Conservation (phyloP, 2,113 vertebrate species). For the Phrynosoma blainvillii region DNA sequence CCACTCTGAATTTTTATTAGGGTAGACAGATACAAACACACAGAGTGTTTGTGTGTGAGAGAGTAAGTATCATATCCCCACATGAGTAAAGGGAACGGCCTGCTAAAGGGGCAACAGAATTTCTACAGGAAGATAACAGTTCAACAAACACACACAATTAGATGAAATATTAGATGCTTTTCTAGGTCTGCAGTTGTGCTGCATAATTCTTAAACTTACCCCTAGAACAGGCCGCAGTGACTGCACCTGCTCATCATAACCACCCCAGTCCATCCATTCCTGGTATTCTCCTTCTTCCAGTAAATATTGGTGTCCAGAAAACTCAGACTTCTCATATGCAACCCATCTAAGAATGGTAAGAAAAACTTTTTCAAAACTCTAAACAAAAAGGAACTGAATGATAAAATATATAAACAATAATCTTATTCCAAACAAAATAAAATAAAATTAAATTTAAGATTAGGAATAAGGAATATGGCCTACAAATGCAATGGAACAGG, state of each 20-base stretch:
- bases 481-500: not conserved
- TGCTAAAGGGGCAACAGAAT: no score
- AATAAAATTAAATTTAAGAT: not conserved
- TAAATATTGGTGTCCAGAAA: slow-evolving; percentile 91
- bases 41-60: no score
- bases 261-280: slow-evolving; percentile 91
- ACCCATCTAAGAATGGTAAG: slow-evolving; percentile 83
- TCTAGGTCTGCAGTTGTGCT: not conserved
- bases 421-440: not conserved
- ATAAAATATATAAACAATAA: not conserved
- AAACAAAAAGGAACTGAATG: not conserved
- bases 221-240: slow-evolving; percentile 86
- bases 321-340: slow-evolving; percentile 88
- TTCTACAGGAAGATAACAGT: not conserved
- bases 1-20: not conserved
- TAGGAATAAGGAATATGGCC: not conserved
- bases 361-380: slow-evolving; percentile 3
- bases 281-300: slow-evolving; percentile 93
- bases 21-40: not conserved
- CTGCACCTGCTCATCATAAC: slow-evolving; percentile 75
- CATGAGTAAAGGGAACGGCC: no score
- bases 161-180: not conserved
- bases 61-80: no score
- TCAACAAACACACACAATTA: not conserved
- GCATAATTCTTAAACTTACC: slow-evolving; percentile 75